Conservation (phyloP, 2,113 vertebrate genomes). For the Lynx canadensis region DNA sequence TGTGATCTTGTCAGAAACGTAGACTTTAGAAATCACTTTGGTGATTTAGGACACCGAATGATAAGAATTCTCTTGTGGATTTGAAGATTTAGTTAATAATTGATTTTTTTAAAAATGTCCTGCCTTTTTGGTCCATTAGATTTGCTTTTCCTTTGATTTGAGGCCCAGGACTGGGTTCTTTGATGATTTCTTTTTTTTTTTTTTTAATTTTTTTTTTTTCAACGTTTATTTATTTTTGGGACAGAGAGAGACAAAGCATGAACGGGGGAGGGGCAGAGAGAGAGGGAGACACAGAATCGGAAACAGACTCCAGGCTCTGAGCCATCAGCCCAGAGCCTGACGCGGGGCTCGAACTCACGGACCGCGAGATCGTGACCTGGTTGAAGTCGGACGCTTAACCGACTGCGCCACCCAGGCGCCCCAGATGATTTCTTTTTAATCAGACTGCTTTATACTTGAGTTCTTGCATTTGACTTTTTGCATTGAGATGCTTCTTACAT, state of each 20-base stretch:
- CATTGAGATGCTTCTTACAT: background rate
- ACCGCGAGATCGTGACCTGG: too few relatives aligned
- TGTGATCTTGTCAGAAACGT: background rate
- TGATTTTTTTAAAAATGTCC: background rate
- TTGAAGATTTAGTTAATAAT: background rate
- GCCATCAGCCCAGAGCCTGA: too few relatives aligned
- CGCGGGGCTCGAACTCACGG: too few relatives aligned
- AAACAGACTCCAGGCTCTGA: too few relatives aligned
- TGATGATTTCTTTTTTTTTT: constrained; percentile 15
- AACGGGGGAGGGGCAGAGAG: too few relatives aligned
- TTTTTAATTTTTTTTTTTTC: too few relatives aligned
- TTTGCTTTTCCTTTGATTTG: constrained; percentile 34
- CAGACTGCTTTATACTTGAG: background rate
- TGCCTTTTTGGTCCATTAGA: background rate
- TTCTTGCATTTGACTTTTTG: background rate
- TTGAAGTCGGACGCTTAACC: too few relatives aligned
- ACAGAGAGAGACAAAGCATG: too few relatives aligned
- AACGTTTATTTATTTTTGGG: too few relatives aligned
- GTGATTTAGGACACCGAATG: background rate
- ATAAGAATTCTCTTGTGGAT: background rate
- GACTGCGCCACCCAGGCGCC: too few relatives aligned
- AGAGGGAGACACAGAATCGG: too few relatives aligned
- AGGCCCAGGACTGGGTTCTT: background rate
- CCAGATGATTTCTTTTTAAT: constrained; percentile 1
- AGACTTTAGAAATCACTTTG: background rate